Base-by-base conservation (phyloP, 2,113 vertebrate genomes). In the Callospermophilus lateralis region DNA sequence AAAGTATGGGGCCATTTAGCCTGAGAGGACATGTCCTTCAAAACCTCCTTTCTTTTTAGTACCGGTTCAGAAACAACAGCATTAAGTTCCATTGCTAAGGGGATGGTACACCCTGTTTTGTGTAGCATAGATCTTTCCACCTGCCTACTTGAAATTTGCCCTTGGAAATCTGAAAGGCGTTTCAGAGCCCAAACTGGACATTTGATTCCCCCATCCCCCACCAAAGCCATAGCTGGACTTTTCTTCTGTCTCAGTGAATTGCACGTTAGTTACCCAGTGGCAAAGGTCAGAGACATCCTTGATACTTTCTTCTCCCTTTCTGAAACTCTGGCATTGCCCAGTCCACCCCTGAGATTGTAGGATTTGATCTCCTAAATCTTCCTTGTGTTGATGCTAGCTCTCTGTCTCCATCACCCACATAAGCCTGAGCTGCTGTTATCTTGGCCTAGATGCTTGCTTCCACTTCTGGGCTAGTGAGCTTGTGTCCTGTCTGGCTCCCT, bases 121-220 rank as follows among this genome's bases (percentile, higher is more conserved):
- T 32, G 17, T 15, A 45, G 8, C 51, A 39, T 34, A 26, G 20
- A 10, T 61, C 92, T 67, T 77, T 53, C 48, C 67, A 55, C 24
- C n/a, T 19, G 61, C 48, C 53, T 15, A 11, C 9, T 72, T 39
- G 45, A 16, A 48, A 17, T 53, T 94, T 76, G 5, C 80, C 65
- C 37, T 84, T 72, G 55, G 86, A 67, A 78, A 65, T n/a, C 76
- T 58, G 16, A 74, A 63, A 87, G 65, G 53, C 55, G 26, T 84
- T 63, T 72, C n/a, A 37, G 63, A 78, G 9, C 20, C 55, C 20
- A 39, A 19, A n/a, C 63, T 13, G 42, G 65, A 67, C 34, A 5
- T 0, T 1, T 1, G 15, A 45, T 19, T 74, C 20, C 6, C 6
- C 15, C 20, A 48, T 65, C 48, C 12, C 11, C 10, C 7, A 28